Base-by-base conservation (phyloP, 2,888 invertebrate species). In the Cheilosia vulpina region DNA sequence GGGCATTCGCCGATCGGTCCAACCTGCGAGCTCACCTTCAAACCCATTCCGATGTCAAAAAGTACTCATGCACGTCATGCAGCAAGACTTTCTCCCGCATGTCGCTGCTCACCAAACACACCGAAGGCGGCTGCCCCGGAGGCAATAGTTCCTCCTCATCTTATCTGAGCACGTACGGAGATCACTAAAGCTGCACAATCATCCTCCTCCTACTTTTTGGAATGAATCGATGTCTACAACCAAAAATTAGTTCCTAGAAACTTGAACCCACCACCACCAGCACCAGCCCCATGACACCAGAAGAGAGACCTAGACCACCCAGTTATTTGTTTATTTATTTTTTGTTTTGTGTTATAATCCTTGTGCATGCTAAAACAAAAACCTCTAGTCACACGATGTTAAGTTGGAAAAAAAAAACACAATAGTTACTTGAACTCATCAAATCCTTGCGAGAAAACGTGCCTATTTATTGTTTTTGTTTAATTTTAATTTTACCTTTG, bases 21-120 rank as follows among this genome's bases (percentile, higher is more conserved):
- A 99, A 99, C 93, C 94, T 99, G 79, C 94, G 99, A 50, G 99
- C 99, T 1, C 99, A 99, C 92, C 94, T 99, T 15, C 99, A 99
- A 93, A 99, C 99, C 1, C 99, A 99, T 93, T 98, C 98, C 27
- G 98, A 98, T 90, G 97, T 99, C 17, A 99, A 99, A 93, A 98
- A 99, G 92, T 99, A 99, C 93, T 97, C 97, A 65, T 99, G 99
- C 92, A 94, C 95, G 34, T 95, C 95, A 21, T 99, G 99, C 93
- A 96, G 96, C 88, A 99, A 98, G 92, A 98, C 99, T 13, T 99
- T 99, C 93, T 98, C 98, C 71, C 94, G 99, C 87, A 98, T 99
- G 98, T 98, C 98, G 0, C 93, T 99, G 87, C 93, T 99, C 88
- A 96, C 97, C 89, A 99, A 99, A 92, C 99, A 99, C 93, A 94